Percentiles rank a stretch among this genome's conserved stretches.
phyloP scores from a whole-genome alignment of 2,113 vertebrate species.

The Muntiacus muntjak region DNA sequence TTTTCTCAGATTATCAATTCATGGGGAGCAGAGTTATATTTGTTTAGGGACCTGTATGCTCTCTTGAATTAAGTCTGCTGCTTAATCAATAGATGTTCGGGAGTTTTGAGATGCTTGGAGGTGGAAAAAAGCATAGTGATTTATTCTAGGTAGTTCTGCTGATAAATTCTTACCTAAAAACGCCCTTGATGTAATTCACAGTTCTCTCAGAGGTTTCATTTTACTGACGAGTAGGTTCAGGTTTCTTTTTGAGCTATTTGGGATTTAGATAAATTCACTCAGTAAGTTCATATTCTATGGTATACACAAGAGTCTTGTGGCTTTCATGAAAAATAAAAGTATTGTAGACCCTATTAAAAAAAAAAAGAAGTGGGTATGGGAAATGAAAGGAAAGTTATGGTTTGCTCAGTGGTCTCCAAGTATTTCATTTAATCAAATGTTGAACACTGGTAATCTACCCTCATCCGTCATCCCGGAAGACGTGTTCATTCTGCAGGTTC shows the following conservation, averaged over 20 bases:
- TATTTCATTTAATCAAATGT: not conserved
- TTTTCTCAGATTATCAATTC: not conserved
- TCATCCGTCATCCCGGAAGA: not conserved
- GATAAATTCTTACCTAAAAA: not conserved
- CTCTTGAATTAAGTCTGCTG: not conserved
- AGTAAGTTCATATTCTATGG: not conserved
- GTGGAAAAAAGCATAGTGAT: fast-evolving
- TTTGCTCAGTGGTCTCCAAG: not conserved
- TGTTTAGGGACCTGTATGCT: no score
- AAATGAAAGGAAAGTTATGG: not conserved
- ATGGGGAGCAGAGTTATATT: not conserved
- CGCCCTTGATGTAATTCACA: not conserved
- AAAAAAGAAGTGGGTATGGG: not conserved
- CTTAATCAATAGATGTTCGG: not conserved
- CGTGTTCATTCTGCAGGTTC: not conserved
- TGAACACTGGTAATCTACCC: not conserved
- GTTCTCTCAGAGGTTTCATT: not conserved
- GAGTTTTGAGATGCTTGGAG: not conserved
- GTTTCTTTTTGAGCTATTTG: not conserved
- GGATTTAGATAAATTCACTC: not conserved
- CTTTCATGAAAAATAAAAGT: not conserved
- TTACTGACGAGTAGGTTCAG: not conserved
- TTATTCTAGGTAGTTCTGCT: no score
- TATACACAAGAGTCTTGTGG: not conserved
- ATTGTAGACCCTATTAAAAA: not conserved